Percentiles rank a stretch among this genome's conserved stretches.
phyloP scores from a whole-genome alignment of 1,140 invertebrate genomes.

The Drosophila mojavensis region DNA sequence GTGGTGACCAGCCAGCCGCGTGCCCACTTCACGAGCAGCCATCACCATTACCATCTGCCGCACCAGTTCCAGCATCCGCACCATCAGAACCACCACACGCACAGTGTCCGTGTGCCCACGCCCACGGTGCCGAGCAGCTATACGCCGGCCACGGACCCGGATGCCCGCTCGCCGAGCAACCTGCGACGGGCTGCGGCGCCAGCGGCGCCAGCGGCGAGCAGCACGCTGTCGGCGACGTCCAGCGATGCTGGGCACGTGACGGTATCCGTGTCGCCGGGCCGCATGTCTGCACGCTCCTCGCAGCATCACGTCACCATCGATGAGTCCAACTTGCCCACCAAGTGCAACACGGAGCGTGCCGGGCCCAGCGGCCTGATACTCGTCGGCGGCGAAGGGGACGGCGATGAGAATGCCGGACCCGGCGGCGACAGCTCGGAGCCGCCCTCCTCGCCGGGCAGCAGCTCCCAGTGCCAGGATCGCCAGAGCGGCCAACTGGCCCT shows the following conservation, averaged over 20 bases:
- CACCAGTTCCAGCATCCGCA: slow-evolving; percentile 83
- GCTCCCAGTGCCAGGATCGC: slow-evolving; percentile 59
- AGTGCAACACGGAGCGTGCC: slow-evolving; percentile 53
- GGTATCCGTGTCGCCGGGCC: slow-evolving; percentile 88
- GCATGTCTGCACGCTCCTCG: slow-evolving; percentile 70
- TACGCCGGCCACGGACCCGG: slow-evolving; percentile 42
- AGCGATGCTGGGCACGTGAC: slow-evolving; percentile 60
- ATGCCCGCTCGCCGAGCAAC: slow-evolving; percentile 45
- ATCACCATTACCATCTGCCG: slow-evolving; percentile 80
- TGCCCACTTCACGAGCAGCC: slow-evolving; percentile 71
- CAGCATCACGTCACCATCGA: slow-evolving; percentile 83
- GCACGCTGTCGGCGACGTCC: slow-evolving; percentile 29
- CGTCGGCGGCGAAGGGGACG: slow-evolving; percentile 62
- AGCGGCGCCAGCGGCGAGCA: slow-evolving; percentile 6
- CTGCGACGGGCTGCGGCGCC: slow-evolving; percentile 1
- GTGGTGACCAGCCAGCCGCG: slow-evolving; percentile 69
- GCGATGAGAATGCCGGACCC: slow-evolving; percentile 40
- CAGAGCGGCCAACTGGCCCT: slow-evolving; percentile 71
- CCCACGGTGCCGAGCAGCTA: slow-evolving; percentile 78
- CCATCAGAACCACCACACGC: slow-evolving; percentile 80
- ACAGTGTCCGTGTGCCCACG: slow-evolving; percentile 75
- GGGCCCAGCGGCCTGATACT: slow-evolving; percentile 66
- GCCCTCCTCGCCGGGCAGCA: slow-evolving; percentile 66
- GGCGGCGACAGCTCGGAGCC: slow-evolving; percentile 76
- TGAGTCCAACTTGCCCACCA: slow-evolving; percentile 76